Evolutionary conservation across 2,888 invertebrate species (phyloP).

Genomic region (Pollenia griseotomentosa): DNA sequence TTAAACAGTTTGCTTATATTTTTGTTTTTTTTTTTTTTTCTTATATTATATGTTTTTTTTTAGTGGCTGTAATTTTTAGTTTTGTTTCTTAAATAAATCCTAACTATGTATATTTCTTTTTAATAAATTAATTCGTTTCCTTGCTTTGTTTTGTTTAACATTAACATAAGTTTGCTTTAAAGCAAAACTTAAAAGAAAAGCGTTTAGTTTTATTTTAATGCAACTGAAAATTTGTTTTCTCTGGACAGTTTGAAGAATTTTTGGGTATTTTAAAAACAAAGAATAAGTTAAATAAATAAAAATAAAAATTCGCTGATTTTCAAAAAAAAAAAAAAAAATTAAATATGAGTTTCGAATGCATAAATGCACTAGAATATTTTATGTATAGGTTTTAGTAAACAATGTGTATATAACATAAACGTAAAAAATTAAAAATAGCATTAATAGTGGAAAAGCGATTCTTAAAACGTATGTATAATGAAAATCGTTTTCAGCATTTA

Average conservation of each 20-base stretch:
- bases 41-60: background rate
- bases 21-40: background rate
- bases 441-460: too few relatives aligned
- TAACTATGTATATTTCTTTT: constrained; percentile 46
- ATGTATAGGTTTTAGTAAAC: too few relatives aligned
- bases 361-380: too few relatives aligned
- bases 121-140: constrained; percentile 10
- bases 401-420: too few relatives aligned
- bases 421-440: too few relatives aligned
- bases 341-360: too few relatives aligned
- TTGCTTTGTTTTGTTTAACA: constrained; percentile 18
- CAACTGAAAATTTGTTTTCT: too few relatives aligned
- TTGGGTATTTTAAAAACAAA: background rate
- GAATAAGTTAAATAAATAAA: too few relatives aligned
- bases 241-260: background rate
- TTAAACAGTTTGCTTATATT: constrained; percentile 2
- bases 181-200: background rate
- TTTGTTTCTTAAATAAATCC: constrained; percentile 57
- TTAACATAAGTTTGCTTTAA: background rate
- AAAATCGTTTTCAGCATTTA: too few relatives aligned
- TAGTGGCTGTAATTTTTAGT: constrained; percentile 45
- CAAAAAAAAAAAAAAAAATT: too few relatives aligned
- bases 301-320: too few relatives aligned
- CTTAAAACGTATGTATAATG: too few relatives aligned
- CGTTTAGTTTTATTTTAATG: background rate